phyloP scores from a whole-genome alignment of 2,797 vertebrate species.

The Anolis apletophallus region DNA sequence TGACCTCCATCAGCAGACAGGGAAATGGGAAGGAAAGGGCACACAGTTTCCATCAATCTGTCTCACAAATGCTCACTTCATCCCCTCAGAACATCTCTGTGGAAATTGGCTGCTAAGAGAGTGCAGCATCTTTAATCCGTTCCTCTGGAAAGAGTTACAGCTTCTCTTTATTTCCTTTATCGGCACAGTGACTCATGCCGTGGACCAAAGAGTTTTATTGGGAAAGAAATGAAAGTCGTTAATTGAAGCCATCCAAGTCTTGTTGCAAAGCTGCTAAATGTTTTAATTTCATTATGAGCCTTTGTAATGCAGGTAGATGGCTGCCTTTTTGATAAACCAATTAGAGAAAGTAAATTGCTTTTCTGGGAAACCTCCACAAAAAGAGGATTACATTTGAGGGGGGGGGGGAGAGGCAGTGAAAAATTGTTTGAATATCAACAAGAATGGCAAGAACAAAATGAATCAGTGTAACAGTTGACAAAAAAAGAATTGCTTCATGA shows the following conservation, averaged over 20 bases:
- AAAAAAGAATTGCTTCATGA: conserved; percentile 56
- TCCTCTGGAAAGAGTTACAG: conserved; percentile 47
- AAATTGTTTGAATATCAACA: conserved; percentile 50
- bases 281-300: conserved; percentile 65
- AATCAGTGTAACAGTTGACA: conserved; percentile 43
- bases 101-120: conserved; percentile 39
- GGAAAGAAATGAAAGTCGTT: conserved; percentile 26
- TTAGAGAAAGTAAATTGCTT: conserved; percentile 65
- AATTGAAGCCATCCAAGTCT: conserved; percentile 40
- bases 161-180: conserved; percentile 56
- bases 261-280: conserved; percentile 46
- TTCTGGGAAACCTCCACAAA: conserved; percentile 26
- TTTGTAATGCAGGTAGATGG: conserved; percentile 58
- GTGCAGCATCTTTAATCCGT: conserved; percentile 58
- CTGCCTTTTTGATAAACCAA: conserved; percentile 54
- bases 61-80: conserved; percentile 63
- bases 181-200: conserved; percentile 55
- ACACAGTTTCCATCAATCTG: conserved; percentile 64
- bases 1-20: conserved; percentile 49
- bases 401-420: conserved; percentile 28
- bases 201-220: conserved; percentile 38
- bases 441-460: conserved; percentile 48
- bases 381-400: conserved; percentile 58
- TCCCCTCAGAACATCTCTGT: conserved; percentile 48
- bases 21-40: conserved; percentile 56